These are phyloP conservation scores for Acanthurus lineatus DNA, from an alignment of 2,797 vertebrate genomes.

Conservation along the genomic window DNA sequence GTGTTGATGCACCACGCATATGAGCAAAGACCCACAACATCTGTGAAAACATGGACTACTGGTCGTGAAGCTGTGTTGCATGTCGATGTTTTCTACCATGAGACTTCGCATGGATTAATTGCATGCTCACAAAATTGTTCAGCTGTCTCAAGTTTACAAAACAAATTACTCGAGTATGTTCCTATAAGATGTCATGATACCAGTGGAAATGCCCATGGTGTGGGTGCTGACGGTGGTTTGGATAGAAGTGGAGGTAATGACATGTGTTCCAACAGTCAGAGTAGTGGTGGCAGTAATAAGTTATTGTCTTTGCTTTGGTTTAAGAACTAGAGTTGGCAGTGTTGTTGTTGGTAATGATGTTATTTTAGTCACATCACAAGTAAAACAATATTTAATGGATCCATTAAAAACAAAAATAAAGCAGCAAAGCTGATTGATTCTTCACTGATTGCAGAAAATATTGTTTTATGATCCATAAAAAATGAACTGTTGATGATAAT, in stretches of 20 bases:
- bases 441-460: not conserved
- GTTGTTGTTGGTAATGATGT: not conserved
- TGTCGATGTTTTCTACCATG: slow-evolving; percentile 59
- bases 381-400: not conserved
- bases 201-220: accelerated
- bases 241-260: accelerated
- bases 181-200: accelerated
- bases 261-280: accelerated
- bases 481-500: not conserved
- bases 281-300: not conserved
- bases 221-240: accelerated
- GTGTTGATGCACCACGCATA: slow-evolving; percentile 71
- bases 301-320: too few species aligned
- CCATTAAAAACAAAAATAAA: not conserved
- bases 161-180: accelerated
- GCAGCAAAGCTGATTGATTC: not conserved
- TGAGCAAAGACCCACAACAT: accelerated
- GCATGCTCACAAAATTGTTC: not conserved
- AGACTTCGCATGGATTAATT: slow-evolving; percentile 26
- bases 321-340: too few species aligned
- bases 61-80: accelerated
- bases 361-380: not conserved
- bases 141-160: slow-evolving; percentile 1
- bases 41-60: accelerated
- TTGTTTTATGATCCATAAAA: not conserved